Evolutionary conservation across 2,888 invertebrate genomes (phyloP), one percentile per base, ranked within the genome.

Genomic region (Eupithecia inturbata): DNA sequence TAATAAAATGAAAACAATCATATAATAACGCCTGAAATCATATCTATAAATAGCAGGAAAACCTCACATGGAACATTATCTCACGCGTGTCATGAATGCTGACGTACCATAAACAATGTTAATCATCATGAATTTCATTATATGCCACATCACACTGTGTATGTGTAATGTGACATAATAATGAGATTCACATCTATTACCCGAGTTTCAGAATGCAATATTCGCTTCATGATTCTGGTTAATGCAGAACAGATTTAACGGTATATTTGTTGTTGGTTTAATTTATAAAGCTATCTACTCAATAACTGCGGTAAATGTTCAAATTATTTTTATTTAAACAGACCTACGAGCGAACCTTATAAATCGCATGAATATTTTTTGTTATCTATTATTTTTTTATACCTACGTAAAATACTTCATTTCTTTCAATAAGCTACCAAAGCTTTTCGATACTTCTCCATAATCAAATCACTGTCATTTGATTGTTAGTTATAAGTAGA

Each of bases 31-130:
- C 14, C 60, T 57, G 64, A 76, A 70, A 74, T 74, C 70, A 72
- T 78, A 75, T 77, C 76, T 74, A n/a, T 63, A 63, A 63, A 63
- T 33, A 60, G 60, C 57, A 74, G 73, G 76, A 79, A 77, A 77
- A 71, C 68, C 53, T 73, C 69, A 72, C 71, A 72, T 72, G 74
- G 76, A 72, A 70, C 71, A 73, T 74, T 75, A 78, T 78, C 74
- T 77, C 71, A 78, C 70, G 73, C 74, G 78, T 77, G 80, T 81
- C 78, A 79, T 71, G 79, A 77, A 78, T 75, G 69, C 68, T 72
- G 71, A 76, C 77, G 74, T 76, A 77, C 73, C 76, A 72, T 79
- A 80, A 80, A 81, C 81, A 78, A 70, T 70, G 71, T 75, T 36
- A 62, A 72, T 72, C 70, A 62, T 68, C 69, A 9, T 36, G 28